phyloP scores from a whole-genome alignment of 2,113 vertebrate genomes.

The Pitta sordida region DNA sequence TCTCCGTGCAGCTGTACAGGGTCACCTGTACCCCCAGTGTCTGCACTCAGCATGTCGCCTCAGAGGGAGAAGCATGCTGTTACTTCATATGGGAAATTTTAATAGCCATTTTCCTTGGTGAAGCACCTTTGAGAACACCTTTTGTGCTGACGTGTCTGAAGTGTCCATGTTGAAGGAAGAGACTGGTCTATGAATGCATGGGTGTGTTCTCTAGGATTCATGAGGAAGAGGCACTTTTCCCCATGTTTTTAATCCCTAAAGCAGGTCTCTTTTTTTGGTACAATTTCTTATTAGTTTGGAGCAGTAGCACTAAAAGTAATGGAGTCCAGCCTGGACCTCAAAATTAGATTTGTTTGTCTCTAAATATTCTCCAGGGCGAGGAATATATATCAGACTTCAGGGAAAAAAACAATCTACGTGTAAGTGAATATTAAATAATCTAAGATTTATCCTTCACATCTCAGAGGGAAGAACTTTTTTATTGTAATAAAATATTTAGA shows the following conservation, averaged over 20 bases:
- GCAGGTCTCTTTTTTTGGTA: neutral
- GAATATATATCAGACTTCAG: neutral
- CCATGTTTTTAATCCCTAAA: neutral
- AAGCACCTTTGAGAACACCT: neutral
- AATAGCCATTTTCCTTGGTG: neutral
- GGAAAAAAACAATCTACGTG: neutral
- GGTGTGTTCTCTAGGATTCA: neutral
- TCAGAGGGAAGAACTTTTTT: neutral
- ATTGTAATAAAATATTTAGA: neutral
- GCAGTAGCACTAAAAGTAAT: neutral
- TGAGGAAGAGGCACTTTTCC: neutral
- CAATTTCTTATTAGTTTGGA: neutral
- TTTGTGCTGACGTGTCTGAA: neutral
- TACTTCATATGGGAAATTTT: neutral
- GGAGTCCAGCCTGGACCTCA: neutral
- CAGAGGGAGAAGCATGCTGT: neutral
- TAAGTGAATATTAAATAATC: neutral
- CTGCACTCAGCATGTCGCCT: neutral
- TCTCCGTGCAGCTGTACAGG: neutral
- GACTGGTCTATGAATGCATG: neutral
- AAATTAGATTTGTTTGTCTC: neutral
- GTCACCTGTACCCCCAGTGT: neutral
- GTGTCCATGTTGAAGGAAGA: neutral
- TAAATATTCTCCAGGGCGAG: neutral
- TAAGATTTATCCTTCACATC: neutral